Evolutionary conservation across 2,888 invertebrate genomes (phyloP), one percentile per base, ranked within the genome.

Genomic region (Scaptomyza tumidula): DNA sequence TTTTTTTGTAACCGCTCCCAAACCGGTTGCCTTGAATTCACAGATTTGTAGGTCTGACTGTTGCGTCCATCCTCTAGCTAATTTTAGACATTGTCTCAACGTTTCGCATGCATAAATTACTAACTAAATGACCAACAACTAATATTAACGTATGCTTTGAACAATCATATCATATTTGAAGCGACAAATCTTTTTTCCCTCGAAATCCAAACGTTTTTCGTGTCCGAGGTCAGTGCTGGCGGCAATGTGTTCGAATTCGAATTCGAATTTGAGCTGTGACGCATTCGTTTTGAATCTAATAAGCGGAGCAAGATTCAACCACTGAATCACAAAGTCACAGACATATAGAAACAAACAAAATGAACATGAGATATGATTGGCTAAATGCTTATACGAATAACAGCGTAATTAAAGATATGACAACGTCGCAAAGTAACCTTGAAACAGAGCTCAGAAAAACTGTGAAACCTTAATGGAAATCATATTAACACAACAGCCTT

Each of bases 71-170:
- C 75, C 59, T 65, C 48, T 67, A 37, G 71, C 63, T 84, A 80
- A 84, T 80, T 86, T 84, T 66, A 66, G 64, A 67, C 31, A 86
- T 80, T 82, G 78, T 80, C 71, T 86, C 83, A 86, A 70, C 67
- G n/a, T 45, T 27, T 41, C 53, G 53, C 46, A 64, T 45, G 65
- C 65, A 64, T 66, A 60, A 54, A 19, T 56, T 39, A 55, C 57
- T 48, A 49, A 16, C 43, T 43, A 13, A 13, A 63, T 69, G 49
- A 49, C 11, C 45, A 46, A 37, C 56, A 16, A 19, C 10, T 35
- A 68, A 69, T 39, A 14, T 50, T 54, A 53, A 55, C 33, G 19
- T 33, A 41, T 54, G 7, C 2, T 58, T 64, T 63, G 14, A 19
- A 14, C 29, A 49, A 54, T 50, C 16, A 9, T 19, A 52, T 24